Evolutionary conservation across 2,113 vertebrate genomes (phyloP).

Genomic region (Oreochromis spilurus): DNA sequence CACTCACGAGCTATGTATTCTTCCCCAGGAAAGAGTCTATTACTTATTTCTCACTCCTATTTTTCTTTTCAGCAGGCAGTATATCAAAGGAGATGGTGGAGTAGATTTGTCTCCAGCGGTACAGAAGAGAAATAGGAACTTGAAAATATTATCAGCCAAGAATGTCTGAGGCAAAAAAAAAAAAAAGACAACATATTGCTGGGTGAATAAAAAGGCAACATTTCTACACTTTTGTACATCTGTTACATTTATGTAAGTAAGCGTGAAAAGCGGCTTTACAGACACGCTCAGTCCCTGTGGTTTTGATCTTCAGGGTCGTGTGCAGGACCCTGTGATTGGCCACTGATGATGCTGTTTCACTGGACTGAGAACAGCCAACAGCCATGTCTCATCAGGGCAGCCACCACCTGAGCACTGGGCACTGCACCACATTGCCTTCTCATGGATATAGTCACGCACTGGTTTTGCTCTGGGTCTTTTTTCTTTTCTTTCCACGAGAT

Average conservation of each 20-base stretch:
- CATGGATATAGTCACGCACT: neutral
- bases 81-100: neutral
- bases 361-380: conserved; percentile 37
- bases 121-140: neutral
- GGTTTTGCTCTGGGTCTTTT: neutral
- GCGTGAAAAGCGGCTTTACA: conserved; percentile 39
- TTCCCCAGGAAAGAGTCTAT: neutral
- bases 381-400: conserved; percentile 50
- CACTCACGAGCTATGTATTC: neutral
- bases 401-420: conserved; percentile 66
- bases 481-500: neutral
- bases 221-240: conserved; percentile 42
- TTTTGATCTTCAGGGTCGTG: conserved; percentile 48
- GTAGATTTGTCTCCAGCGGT: neutral
- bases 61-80: neutral
- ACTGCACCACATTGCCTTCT: neutral
- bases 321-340: conserved; percentile 42
- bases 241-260: conserved; percentile 54
- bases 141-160: neutral
- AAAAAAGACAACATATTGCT: neutral
- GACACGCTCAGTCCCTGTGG: conserved; percentile 39
- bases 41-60: neutral
- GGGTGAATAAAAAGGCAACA: neutral
- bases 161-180: conserved; percentile 6
- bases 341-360: conserved; percentile 41